These are phyloP conservation scores for Microtus richardsoni DNA, from an alignment of 2,113 vertebrate species.

Conservation along the genomic window DNA sequence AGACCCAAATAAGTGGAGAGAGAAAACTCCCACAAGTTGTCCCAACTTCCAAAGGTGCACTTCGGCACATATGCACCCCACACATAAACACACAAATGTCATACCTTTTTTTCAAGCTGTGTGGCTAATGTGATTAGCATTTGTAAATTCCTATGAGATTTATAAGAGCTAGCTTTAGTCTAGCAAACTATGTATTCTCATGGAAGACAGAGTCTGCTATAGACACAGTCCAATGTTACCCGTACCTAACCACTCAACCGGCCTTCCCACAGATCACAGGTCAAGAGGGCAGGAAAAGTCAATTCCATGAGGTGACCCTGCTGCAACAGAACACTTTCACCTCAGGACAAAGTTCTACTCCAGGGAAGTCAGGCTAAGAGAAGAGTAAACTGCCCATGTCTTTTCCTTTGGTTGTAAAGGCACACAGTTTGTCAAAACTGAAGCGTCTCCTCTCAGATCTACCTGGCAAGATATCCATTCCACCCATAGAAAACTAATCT, in stretches of 20 bases:
- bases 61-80: neutral
- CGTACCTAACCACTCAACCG: neutral
- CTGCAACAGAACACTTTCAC: conserved; percentile 16
- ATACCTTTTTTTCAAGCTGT: neutral
- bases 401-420: conserved; percentile 17
- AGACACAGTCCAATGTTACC: conserved; percentile 21
- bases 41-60: neutral
- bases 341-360: neutral
- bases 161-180: conserved; percentile 9
- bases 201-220: neutral
- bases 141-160: conserved; percentile 44
- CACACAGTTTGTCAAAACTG: neutral
- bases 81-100: neutral
- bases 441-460: neutral
- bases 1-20: neutral
- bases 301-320: conserved; percentile 2
- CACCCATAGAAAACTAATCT: conserved; percentile 49
- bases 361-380: conserved; percentile 10
- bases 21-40: neutral
- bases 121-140: neutral
- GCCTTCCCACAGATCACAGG: neutral
- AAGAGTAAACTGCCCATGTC: neutral
- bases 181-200: conserved; percentile 36
- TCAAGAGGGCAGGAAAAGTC: conserved; percentile 48
- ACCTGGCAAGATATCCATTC: conserved; percentile 43